Base-by-base conservation (phyloP, 2,888 invertebrate genomes). In the Platypus cylindrus region DNA sequence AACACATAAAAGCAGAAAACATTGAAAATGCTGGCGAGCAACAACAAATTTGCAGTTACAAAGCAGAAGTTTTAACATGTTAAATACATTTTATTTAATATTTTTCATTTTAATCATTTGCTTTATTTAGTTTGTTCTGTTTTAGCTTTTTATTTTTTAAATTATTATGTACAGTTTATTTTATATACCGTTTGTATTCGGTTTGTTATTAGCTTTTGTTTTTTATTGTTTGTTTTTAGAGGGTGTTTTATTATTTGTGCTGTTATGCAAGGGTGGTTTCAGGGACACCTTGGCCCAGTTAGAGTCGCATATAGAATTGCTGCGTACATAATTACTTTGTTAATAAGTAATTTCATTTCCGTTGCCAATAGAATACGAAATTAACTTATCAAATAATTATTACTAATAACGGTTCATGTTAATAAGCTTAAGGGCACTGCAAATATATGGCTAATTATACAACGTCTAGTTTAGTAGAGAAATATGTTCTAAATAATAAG, bases 191-290 rank as follows among this genome's bases (percentile, higher is more conserved):
- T n/a, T n/a, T 31, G 13, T 38, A 11, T 17, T 16, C 4, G 18
- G 22, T 37, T 28, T 34, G 26, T 37, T 31, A 36, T 31, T 31
- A 34, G 41, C 34, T 36, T 29, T 34, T 43, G 34, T 34, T 48
- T 46, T 47, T 32, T 48, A 29, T 8, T 25, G 8, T 34, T 13
- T 9, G 9, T 5, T 34, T 34, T 34, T 25, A 27, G 14, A 13
- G 5, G 17, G 7, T 23, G 15, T 17, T 29, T 14, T 33, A 29
- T 29, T 30, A 41, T 49, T 44, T 52, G 60, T 60, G 59, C 61
- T 60, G 59, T 57, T 57, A 56, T 49, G 52, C 49, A 56, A 59
- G n/a, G 60, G 59, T 59, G 58, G 55, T 57, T 58, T 59, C 54
- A 51, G 60, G 60, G 59, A 60, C 55, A 51, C 54, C 56, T 57